Conservation (phyloP, 2,888 invertebrate genomes). For the Andrena praecox region DNA sequence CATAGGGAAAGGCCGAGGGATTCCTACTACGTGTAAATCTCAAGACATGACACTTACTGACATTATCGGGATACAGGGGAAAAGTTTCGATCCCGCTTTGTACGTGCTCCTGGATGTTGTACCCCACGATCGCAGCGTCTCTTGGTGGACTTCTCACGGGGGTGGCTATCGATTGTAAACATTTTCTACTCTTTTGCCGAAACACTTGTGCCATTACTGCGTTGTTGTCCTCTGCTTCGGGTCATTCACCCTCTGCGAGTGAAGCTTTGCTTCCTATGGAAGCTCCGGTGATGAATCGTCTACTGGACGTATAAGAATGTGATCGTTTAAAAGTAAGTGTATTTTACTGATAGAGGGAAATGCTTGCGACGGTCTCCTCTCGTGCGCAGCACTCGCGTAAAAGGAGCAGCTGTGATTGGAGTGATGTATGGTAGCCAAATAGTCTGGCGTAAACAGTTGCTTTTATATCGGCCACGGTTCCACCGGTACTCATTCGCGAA, state of each 20-base stretch:
- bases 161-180: conserved; percentile 48
- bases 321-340: background rate
- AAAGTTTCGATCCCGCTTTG: conserved; percentile 46
- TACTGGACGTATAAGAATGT: too few relatives aligned
- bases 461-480: too few relatives aligned
- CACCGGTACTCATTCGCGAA: too few relatives aligned
- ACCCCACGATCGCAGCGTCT: background rate
- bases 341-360: conserved; percentile 1
- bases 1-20: too few relatives aligned
- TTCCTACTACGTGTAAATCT: too few relatives aligned
- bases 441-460: too few relatives aligned
- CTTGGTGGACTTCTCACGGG: conserved; percentile 13
- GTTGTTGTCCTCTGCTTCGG: background rate
- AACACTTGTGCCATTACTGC: conserved; percentile 23
- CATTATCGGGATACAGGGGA: conserved; percentile 27
- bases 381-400: too few relatives aligned
- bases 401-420: too few relatives aligned
- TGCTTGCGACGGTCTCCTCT: background rate
- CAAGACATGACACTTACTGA: too few relatives aligned
- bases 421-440: too few relatives aligned
- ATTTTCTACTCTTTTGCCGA: conserved; percentile 26
- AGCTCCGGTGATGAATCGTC: conserved; percentile 8
- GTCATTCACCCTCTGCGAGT: background rate
- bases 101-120: conserved; percentile 37
- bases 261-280: conserved; percentile 8